phyloP scores from a whole-genome alignment of 2,113 vertebrate species.

The Onychorhynchus coronatus region DNA sequence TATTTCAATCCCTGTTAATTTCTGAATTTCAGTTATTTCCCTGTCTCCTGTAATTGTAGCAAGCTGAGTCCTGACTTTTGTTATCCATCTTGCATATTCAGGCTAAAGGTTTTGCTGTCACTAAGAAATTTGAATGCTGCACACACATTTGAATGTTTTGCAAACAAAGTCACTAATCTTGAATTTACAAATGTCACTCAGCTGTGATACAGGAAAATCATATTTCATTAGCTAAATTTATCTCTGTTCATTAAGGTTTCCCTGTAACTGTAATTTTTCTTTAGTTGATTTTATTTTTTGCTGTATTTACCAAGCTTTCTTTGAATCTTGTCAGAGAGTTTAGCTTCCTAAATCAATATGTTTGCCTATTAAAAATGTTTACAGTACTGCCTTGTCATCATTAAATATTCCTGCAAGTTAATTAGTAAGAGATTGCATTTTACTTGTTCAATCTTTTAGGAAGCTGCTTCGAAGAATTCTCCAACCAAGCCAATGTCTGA shows the following conservation, averaged over 20 bases:
- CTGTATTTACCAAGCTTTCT: slow-evolving; percentile 2
- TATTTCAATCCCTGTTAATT: not conserved
- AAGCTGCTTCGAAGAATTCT: slow-evolving; percentile 52
- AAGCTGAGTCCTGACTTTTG: not conserved
- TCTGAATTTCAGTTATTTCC: not conserved
- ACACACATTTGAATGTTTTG: not conserved
- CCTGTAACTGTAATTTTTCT: not conserved
- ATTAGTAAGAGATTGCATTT: slow-evolving; percentile 51
- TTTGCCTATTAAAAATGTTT: slow-evolving; percentile 54
- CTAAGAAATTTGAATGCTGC: not conserved
- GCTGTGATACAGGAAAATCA: not conserved
- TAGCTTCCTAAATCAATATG: slow-evolving; percentile 38
- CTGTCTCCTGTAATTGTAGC: not conserved
- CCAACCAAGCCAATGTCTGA: not conserved
- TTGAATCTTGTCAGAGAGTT: not conserved
- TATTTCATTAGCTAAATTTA: not conserved
- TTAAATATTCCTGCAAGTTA: slow-evolving; percentile 49
- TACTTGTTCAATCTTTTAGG: slow-evolving; percentile 7
- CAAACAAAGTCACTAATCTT: not conserved
- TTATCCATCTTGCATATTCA: not conserved
- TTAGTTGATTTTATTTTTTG: not conserved
- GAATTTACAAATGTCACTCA: not conserved
- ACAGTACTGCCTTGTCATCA: slow-evolving; percentile 9
- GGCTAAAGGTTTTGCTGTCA: not conserved
- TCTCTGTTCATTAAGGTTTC: not conserved